Evolutionary conservation across 2,888 invertebrate genomes (phyloP).

Genomic region (Zootermopsis nevadensis): DNA sequence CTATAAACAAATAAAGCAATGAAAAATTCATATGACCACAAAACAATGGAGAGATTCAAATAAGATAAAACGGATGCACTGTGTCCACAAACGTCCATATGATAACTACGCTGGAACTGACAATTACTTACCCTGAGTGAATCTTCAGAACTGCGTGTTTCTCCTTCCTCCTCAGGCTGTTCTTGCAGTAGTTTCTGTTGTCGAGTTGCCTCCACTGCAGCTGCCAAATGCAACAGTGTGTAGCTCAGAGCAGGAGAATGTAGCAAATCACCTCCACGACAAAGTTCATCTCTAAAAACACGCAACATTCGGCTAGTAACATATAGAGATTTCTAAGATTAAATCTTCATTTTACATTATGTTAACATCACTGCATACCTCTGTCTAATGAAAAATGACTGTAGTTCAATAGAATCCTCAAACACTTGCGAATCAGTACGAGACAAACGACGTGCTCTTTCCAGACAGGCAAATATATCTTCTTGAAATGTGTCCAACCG

Average conservation of each 20-base stretch:
- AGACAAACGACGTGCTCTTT: constrained; percentile 85
- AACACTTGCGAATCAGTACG: constrained; percentile 95
- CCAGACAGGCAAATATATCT: constrained; percentile 94
- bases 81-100: no score
- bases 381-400: constrained; percentile 84
- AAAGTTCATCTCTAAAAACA: constrained; percentile 70
- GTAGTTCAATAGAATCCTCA: constrained; percentile 94
- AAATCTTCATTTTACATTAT: no score
- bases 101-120: no score
- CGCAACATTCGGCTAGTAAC: no score
- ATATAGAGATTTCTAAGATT: no score
- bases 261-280: constrained; percentile 81
- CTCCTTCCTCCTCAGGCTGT: constrained; percentile 80
- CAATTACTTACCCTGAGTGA: constrained; percentile 48
- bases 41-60: no score
- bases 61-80: no score
- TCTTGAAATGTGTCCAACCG: constrained; percentile 96
- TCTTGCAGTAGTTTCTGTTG: constrained; percentile 82
- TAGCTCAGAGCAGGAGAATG: constrained; percentile 89
- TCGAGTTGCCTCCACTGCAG: constrained; percentile 79
- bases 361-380: constrained; percentile 53
- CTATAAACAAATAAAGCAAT: no score
- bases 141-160: constrained; percentile 67
- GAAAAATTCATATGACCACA: no score
- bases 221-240: constrained; percentile 78